Evolutionary conservation across 2,113 vertebrate genomes (phyloP).

Genomic region (Sterna hirundo): DNA sequence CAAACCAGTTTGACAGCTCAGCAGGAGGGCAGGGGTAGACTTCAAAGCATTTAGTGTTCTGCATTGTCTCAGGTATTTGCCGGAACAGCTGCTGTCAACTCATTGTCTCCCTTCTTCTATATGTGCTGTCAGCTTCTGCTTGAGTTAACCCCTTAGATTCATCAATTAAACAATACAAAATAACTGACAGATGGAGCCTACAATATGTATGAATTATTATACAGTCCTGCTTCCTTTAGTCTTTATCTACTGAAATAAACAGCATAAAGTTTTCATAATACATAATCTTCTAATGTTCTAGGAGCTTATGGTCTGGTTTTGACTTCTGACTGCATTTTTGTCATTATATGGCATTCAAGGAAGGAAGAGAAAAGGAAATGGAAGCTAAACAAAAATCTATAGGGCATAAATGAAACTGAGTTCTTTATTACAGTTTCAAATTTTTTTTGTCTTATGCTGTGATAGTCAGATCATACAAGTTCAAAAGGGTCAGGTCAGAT

Average conservation of each 20-base stretch:
- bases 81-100: slow-evolving; percentile 49
- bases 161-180: slow-evolving; percentile 39
- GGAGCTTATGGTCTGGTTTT: neutral
- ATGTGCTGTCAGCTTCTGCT: neutral
- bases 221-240: neutral
- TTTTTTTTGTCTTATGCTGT: neutral
- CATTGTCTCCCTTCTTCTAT: neutral
- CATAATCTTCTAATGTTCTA: neutral
- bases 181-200: neutral
- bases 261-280: slow-evolving; percentile 19
- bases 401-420: neutral
- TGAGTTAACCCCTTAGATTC: slow-evolving; percentile 41
- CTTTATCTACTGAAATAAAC: neutral
- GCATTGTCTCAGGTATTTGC: slow-evolving; percentile 33
- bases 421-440: neutral
- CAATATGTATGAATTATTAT: slow-evolving; percentile 18
- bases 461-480: neutral
- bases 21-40: slow-evolving; percentile 25
- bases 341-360: neutral
- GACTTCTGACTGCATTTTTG: neutral
- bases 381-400: neutral
- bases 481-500: neutral
- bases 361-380: neutral
- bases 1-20: slow-evolving; percentile 48
- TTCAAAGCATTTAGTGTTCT: slow-evolving; percentile 50